A percentile compares a stretch with the other conserved stretches of the same genome.
Conservation (phyloP, 2,888 invertebrate species). For the Agrotis ipsilon region DNA sequence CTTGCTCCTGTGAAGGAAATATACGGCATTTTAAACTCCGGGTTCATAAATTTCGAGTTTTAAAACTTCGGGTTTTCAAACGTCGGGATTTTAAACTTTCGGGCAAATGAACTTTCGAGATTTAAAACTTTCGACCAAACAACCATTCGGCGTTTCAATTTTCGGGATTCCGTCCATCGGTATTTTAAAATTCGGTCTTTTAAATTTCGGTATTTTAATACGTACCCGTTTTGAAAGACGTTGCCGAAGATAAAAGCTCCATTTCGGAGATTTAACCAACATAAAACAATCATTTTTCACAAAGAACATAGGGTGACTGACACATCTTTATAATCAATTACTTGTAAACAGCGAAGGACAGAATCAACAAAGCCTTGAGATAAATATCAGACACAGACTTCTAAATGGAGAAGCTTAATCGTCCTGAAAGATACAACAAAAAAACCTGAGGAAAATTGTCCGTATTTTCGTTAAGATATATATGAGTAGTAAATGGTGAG, state of each 20-base stretch:
- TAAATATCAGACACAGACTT: slow-evolving; percentile 65
- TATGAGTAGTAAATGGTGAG: slow-evolving; percentile 7
- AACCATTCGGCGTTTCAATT: no score
- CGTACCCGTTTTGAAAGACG: no score
- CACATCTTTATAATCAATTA: slow-evolving; percentile 73
- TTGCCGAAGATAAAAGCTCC: neutral
- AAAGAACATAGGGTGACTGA: slow-evolving; percentile 40
- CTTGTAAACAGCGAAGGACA: slow-evolving; percentile 63
- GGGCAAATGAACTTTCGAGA: no score
- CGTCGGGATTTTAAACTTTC: no score
- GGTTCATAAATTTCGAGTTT: no score
- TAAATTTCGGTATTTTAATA: no score
- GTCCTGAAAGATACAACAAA: slow-evolving; percentile 18
- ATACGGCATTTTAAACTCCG: no score
- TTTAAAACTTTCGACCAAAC: no score
- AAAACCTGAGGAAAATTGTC: slow-evolving; percentile 15
- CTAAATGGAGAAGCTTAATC: slow-evolving; percentile 40
- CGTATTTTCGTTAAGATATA: neutral
- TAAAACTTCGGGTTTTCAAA: no score
- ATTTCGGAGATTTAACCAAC: neutral
- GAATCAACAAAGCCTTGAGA: slow-evolving; percentile 60
- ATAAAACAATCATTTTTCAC: neutral
- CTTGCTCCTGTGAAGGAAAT: no score
- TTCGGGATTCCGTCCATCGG: no score
- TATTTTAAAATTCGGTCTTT: no score